These are phyloP conservation scores for Macrosiphum euphorbiae DNA, from an alignment of 2,888 invertebrate species.

Conservation along the genomic window DNA sequence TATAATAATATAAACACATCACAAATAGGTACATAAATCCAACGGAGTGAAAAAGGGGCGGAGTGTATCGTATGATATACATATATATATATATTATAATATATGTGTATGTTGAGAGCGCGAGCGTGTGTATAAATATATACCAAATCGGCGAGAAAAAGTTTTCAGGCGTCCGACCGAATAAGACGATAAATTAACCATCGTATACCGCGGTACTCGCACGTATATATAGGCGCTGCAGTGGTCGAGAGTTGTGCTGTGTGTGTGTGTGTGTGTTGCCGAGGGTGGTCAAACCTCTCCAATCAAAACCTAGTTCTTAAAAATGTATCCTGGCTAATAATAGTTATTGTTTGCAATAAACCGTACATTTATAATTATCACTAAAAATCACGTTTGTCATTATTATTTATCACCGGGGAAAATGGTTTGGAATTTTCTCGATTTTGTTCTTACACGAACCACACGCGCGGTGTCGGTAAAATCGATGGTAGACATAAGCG, in stretches of 20 bases:
- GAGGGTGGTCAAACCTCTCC: background rate
- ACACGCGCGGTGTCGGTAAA: background rate
- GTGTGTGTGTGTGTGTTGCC: background rate
- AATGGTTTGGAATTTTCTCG: background rate
- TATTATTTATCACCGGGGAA: background rate
- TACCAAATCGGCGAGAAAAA: background rate
- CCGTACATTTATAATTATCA: background rate
- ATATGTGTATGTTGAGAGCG: background rate
- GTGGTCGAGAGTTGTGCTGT: background rate
- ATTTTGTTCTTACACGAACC: background rate
- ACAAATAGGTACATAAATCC: constrained; percentile 14
- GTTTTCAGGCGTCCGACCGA: constrained; percentile 33
- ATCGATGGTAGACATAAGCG: background rate
- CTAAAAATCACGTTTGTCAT: background rate
- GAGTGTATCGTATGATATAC: background rate
- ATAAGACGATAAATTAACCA: background rate
- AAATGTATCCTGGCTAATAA: background rate
- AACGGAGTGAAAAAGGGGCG: background rate
- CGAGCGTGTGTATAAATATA: background rate
- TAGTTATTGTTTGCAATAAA: background rate
- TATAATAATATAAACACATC: background rate
- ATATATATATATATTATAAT: background rate
- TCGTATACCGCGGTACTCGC: background rate
- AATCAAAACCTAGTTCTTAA: background rate
- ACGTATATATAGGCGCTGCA: background rate